Evolutionary conservation across 2,113 vertebrate genomes (phyloP).

Genomic region (Ctenomys sociabilis): DNA sequence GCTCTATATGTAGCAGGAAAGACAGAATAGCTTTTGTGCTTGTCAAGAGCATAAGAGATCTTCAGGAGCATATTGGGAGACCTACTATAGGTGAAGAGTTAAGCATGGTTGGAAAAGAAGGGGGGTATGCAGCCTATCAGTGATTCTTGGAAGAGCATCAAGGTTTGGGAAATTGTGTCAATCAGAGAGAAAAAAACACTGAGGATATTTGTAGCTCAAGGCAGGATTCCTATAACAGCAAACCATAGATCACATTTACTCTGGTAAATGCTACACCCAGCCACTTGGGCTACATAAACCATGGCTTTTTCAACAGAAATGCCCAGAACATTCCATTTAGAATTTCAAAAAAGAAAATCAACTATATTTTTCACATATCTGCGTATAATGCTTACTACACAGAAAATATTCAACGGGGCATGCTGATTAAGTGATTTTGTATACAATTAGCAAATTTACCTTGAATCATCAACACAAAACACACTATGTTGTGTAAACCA

Average conservation of each 20-base stretch:
- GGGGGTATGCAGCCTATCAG: rapidly evolving
- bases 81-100: neutral
- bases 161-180: neutral
- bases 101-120: rapidly evolving
- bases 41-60: neutral
- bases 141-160: neutral
- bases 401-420: neutral
- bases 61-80: neutral
- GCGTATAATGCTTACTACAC: neutral
- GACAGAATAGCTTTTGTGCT: rapidly evolving
- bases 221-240: neutral
- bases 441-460: neutral
- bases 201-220: neutral
- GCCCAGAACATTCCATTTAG: neutral
- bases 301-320: neutral
- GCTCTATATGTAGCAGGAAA: neutral
- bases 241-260: neutral
- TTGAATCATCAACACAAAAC: neutral
- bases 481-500: neutral
- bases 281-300: neutral
- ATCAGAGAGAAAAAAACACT: neutral
- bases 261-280: neutral
- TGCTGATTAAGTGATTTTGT: neutral
- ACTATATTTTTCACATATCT: neutral
- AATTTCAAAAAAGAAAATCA: neutral